A percentile compares a stretch with the other conserved stretches of the same genome.
Evolutionary conservation across 2,797 vertebrate species (phyloP).

Genomic region (Phrynocephalus guinanensis): DNA sequence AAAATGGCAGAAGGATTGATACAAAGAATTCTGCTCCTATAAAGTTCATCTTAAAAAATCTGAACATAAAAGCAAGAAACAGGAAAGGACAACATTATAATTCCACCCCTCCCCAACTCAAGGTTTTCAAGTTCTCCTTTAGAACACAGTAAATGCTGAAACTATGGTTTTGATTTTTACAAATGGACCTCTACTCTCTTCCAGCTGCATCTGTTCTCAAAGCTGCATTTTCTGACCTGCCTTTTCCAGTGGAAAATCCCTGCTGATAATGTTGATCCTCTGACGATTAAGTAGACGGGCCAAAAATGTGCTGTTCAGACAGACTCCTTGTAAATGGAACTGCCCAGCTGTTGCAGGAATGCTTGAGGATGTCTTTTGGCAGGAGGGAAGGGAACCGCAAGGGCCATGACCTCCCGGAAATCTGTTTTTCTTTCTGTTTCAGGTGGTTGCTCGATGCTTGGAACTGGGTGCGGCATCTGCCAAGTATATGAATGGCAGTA

Average conservation of each 20-base stretch:
- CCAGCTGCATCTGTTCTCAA: slow-evolving; percentile 9
- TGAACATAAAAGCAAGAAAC: not conserved
- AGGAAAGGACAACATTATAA: not conserved
- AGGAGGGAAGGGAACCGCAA: not conserved
- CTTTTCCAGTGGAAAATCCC: slow-evolving; percentile 35
- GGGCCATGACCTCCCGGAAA: not conserved
- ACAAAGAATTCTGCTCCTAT: not conserved
- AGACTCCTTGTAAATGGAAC: not conserved
- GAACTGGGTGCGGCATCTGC: slow-evolving; percentile 79
- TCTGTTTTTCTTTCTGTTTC: not conserved
- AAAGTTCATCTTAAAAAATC: not conserved
- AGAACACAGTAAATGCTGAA: not conserved
- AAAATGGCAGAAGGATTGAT: not conserved
- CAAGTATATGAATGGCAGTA: slow-evolving; percentile 73
- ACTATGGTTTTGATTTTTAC: not conserved
- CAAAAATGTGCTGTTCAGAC: slow-evolving; percentile 14
- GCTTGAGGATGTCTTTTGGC: not conserved
- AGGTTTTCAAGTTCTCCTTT: not conserved
- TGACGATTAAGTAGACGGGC: not conserved
- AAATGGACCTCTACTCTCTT: not conserved
- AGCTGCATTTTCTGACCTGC: not conserved
- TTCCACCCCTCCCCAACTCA: not conserved
- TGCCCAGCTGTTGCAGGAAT: slow-evolving; percentile 4
- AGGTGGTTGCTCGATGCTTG: slow-evolving; percentile 77
- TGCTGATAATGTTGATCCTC: not conserved